Conservation (phyloP, 2,888 invertebrate genomes). For the Habrosyne pyritoides region DNA sequence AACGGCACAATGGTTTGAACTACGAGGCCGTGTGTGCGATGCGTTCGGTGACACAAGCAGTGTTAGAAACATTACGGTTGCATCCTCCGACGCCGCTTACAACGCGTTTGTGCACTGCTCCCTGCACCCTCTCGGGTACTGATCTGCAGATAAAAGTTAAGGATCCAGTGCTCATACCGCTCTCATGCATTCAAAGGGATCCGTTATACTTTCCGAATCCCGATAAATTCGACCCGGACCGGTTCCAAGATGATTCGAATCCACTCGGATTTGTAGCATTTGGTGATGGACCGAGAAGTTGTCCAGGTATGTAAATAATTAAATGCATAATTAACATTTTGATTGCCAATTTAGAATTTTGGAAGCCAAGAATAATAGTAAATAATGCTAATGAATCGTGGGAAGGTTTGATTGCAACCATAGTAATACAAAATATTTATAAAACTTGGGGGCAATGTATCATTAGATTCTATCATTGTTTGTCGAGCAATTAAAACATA, state of each 20-base stretch:
- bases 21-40: constrained; percentile 71
- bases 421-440: not conserved
- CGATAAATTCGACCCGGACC: constrained; percentile 70
- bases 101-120: constrained; percentile 68
- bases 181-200: constrained; percentile 72
- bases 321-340: not conserved
- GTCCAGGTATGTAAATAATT: constrained; percentile 58
- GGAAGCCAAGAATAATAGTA: not conserved
- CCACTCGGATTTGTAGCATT: constrained; percentile 71
- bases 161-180: constrained; percentile 69
- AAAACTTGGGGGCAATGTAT: not conserved
- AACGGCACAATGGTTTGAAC: constrained; percentile 56
- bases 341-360: not conserved
- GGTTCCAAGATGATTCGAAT: constrained; percentile 61
- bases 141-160: constrained; percentile 58
- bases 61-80: constrained; percentile 67
- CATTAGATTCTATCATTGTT: constrained; percentile 14
- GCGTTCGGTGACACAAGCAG: constrained; percentile 59
- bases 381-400: not conserved
- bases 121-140: constrained; percentile 60
- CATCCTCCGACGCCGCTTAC: constrained; percentile 76
- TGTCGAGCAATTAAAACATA: constrained; percentile 15
- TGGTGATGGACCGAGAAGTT: constrained; percentile 75
- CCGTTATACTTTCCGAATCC: constrained; percentile 66
- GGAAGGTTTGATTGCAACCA: not conserved